phyloP scores from a whole-genome alignment of 2,888 invertebrate species.

The Microctonus brassicae region DNA sequence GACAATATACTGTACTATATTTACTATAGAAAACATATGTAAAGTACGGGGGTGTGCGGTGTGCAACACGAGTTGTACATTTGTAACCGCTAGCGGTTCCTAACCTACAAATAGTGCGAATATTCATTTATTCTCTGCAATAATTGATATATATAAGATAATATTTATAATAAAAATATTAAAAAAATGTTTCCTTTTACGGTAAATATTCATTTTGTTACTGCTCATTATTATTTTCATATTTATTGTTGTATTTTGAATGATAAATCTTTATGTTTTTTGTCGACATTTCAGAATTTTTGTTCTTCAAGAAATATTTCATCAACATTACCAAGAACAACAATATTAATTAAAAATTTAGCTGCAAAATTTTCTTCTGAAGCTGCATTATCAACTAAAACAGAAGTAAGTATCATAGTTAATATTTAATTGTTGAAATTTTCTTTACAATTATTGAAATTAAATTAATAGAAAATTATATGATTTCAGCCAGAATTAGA shows the following conservation, averaged over 20 bases:
- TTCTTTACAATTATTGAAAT: neutral
- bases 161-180: too few relatives aligned
- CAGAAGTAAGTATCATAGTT: constrained; percentile 26
- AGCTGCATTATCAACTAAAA: constrained; percentile 14
- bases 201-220: constrained; percentile 28
- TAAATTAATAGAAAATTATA: neutral
- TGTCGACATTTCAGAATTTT: neutral
- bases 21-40: too few relatives aligned
- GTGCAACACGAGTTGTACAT: too few relatives aligned
- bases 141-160: too few relatives aligned
- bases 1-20: too few relatives aligned
- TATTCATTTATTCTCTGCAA: too few relatives aligned
- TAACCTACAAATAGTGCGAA: too few relatives aligned
- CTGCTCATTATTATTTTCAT: constrained; percentile 1
- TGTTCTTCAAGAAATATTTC: neutral
- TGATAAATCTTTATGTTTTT: neutral
- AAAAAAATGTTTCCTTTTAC: constrained; percentile 41
- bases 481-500: constrained; percentile 69
- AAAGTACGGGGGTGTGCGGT: too few relatives aligned
- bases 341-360: neutral
- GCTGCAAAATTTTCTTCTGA: neutral
- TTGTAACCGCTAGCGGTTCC: too few relatives aligned
- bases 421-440: neutral
- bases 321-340: neutral
- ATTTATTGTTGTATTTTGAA: neutral